Percentiles rank a stretch among this genome's conserved stretches.
phyloP scores from a whole-genome alignment of 2,797 vertebrate species.

The Notoglanidium macrostoma region DNA sequence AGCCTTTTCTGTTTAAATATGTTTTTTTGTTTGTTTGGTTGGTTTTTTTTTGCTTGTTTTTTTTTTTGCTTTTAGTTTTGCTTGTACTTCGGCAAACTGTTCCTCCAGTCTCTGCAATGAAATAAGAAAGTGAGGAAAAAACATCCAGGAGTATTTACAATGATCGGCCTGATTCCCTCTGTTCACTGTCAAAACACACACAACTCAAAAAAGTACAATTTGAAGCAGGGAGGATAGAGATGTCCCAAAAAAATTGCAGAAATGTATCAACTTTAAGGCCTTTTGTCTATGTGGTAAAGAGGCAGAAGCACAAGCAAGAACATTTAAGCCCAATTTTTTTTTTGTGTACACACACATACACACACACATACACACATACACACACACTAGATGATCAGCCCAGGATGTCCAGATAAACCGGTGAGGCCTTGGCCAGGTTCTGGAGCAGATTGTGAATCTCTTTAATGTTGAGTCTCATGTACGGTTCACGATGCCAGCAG shows the following conservation, averaged over 20 bases:
- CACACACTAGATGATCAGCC: slow-evolving; percentile 76
- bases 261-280: slow-evolving; percentile 85
- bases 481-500: slow-evolving; percentile 97
- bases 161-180: slow-evolving; percentile 74
- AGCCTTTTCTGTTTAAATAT: slow-evolving; percentile 40
- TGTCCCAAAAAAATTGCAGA: slow-evolving; percentile 65
- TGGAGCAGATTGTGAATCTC: slow-evolving; percentile 95
- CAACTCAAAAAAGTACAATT: slow-evolving; percentile 77
- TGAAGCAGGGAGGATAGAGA: slow-evolving; percentile 77
- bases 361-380: slow-evolving; percentile 47
- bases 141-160: slow-evolving; percentile 59
- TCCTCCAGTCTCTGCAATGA: slow-evolving; percentile 36
- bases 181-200: slow-evolving; percentile 73
- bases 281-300: slow-evolving; percentile 88
- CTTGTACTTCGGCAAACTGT: slow-evolving; percentile 45
- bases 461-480: slow-evolving; percentile 98
- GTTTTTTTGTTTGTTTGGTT: neutral
- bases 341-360: slow-evolving; percentile 29
- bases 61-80: slow-evolving; percentile 47
- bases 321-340: slow-evolving; percentile 63
- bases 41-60: slow-evolving; percentile 18
- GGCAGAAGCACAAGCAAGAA: slow-evolving; percentile 79
- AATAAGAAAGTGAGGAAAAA: slow-evolving; percentile 34
- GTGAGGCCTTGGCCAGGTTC: slow-evolving; percentile 98
- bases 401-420: slow-evolving; percentile 98